Conservation (phyloP, 2,888 invertebrate species). For the Agrilus cyanescens region DNA sequence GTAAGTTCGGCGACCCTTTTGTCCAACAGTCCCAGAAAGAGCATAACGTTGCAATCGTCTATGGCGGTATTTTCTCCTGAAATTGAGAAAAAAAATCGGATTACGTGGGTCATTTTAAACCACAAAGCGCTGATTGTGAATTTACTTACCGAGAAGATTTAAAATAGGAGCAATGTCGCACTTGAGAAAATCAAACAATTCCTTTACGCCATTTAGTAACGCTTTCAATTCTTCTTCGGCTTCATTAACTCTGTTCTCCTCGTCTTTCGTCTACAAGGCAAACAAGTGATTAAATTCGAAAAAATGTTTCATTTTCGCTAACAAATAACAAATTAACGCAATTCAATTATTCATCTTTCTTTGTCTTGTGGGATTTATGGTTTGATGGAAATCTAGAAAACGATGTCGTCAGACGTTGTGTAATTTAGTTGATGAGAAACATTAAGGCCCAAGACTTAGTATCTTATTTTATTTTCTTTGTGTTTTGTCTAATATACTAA, state of each 20-base stretch:
- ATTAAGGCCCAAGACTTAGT: too few relatives aligned
- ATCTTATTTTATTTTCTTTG: too few relatives aligned
- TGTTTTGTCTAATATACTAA: too few relatives aligned
- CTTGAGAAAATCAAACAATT: conserved; percentile 47
- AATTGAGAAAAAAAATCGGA: conserved; percentile 11
- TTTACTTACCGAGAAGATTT: conserved; percentile 13
- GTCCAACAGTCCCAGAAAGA: conserved; percentile 74
- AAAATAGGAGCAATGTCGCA: conserved; percentile 58
- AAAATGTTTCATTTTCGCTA: not conserved
- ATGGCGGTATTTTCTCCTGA: conserved; percentile 56
- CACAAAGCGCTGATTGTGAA: conserved; percentile 2
- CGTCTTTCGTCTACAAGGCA: conserved; percentile 27
- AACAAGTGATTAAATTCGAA: conserved; percentile 3
- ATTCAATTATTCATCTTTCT: too few relatives aligned
- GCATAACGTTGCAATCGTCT: conserved; percentile 62
- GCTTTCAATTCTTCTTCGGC: conserved; percentile 21
- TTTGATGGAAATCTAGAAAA: too few relatives aligned
- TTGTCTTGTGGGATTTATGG: too few relatives aligned
- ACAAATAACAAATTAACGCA: not conserved
- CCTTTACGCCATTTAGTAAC: conserved; percentile 39
- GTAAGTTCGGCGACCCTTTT: conserved; percentile 58
- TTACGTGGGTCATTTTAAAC: not conserved
- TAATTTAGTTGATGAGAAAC: too few relatives aligned
- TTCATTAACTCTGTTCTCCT: conserved; percentile 27
- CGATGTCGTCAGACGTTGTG: too few relatives aligned